Base-by-base conservation (phyloP, 1,140 invertebrate genomes). In the Bicyclus anynana region DNA sequence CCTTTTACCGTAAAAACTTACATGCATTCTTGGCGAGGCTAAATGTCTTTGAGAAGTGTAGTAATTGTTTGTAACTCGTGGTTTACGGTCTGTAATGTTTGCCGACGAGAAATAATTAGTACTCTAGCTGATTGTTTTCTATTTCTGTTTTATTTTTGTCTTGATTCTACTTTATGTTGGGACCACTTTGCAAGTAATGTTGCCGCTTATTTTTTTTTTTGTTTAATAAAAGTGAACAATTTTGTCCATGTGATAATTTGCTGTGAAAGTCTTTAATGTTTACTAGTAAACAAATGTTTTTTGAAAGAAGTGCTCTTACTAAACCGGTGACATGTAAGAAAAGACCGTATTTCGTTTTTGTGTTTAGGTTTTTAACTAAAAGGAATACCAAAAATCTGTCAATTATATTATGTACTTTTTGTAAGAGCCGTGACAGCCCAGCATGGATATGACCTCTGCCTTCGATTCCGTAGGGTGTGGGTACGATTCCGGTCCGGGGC, bases 31-130 rank as follows among this genome's bases (percentile, higher is more conserved):
- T 51, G 35, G 20, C 59, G 59, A 33, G 59, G 57, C 51, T 58
- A 14, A 65, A 62, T 59, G 62, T 62, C 58, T 38, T 33, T 49
- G 49, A 48, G 46, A 56, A 49, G 44, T 56, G 46, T 49, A n/a
- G 53, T 56, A 56, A 55, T 65, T 65, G 57, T 62, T 62, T 62
- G 50, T 69, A 57, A 62, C 50, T 58, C 55, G 47, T 48, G 62
- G 49, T 62, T 65, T 62, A 65, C 17, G 52, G 33, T 23, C 38
- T 53, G 40, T 53, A 44, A 53, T 53, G 40, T 33, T 53, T 53
- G 40, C 52, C 40, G 40, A 33, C 52, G 52, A 38, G 52, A 29
- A 46, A 44, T 38, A 53, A 53, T 44, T 27, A 53, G 38, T 53
- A 53, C 40, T 53, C 33, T 46, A 26, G 13, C 40, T 44, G 16